Conservation (phyloP, 2,888 invertebrate species). For the Vannuccia rotundouncinata region DNA sequence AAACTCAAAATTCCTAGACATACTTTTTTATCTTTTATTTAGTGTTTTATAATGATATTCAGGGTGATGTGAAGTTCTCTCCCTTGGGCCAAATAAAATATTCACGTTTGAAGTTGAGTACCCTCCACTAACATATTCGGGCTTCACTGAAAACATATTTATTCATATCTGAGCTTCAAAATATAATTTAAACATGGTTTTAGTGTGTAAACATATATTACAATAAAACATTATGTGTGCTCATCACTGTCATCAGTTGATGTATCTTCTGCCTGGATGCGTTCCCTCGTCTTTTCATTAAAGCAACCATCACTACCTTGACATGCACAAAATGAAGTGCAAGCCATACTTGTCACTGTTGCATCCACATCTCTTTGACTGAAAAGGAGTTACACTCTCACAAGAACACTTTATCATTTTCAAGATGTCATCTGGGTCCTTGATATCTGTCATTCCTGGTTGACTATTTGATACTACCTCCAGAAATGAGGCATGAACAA, state of each 20-base stretch:
- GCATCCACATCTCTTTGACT: no score
- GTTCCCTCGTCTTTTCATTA: not conserved
- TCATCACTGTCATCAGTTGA: conserved; percentile 5
- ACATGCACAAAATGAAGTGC: not conserved
- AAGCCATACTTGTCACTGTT: no score
- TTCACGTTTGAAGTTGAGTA: not conserved
- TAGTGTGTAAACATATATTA: conserved; percentile 4
- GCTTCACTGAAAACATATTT: conserved; percentile 23
- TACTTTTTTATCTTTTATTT: conserved; percentile 9
- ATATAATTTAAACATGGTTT: conserved; percentile 12
- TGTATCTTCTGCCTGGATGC: not conserved
- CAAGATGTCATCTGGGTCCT: no score
- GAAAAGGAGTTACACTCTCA: no score
- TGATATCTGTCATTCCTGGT: no score
- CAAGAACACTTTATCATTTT: no score
- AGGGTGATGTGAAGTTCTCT: conserved; percentile 17
- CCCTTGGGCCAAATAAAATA: conserved; percentile 17
- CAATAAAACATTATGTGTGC: not conserved
- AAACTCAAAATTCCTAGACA: conserved; percentile 4
- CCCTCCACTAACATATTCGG: conserved; percentile 9
- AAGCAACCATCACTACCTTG: not conserved
- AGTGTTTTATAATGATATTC: conserved; percentile 1
- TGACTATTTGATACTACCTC: no score
- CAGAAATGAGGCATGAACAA: conserved; percentile 17
- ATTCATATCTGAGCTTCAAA: conserved; percentile 20